Evolutionary conservation across 2,113 vertebrate species (phyloP).

Genomic region (Vidua macroura): DNA sequence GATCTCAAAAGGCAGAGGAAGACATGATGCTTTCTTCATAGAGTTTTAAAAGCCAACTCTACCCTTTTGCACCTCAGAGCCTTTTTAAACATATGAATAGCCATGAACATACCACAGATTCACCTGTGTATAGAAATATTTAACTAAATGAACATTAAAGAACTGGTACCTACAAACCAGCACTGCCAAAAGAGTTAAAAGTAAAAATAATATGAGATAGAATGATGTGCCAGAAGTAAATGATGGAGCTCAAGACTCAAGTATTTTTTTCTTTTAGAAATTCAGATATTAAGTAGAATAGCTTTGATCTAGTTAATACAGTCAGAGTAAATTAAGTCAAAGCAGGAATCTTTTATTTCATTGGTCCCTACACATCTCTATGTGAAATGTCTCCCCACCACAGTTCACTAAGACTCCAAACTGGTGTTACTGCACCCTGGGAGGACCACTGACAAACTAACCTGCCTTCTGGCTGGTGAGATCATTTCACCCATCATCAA

Average conservation of each 20-base stretch:
- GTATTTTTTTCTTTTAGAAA: background rate
- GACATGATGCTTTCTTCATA: background rate
- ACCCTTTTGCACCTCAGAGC: background rate
- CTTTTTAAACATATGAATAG: background rate
- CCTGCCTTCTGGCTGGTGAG: background rate
- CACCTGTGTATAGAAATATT: background rate
- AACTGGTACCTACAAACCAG: background rate
- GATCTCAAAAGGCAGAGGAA: background rate
- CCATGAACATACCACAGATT: background rate
- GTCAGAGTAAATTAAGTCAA: background rate
- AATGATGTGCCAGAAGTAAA: background rate
- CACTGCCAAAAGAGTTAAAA: background rate
- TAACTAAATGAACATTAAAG: background rate
- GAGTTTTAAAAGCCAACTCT: background rate
- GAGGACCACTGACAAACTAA: background rate
- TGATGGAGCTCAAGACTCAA: background rate
- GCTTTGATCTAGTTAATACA: background rate
- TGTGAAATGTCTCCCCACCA: background rate
- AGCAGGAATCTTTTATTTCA: background rate
- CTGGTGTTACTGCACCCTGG: background rate
- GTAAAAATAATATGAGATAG: background rate
- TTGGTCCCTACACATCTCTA: background rate
- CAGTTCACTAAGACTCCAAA: background rate
- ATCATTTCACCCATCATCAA: background rate
- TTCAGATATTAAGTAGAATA: background rate